Conservation (phyloP, 2,797 vertebrate genomes). For the Australoheros facetus region DNA sequence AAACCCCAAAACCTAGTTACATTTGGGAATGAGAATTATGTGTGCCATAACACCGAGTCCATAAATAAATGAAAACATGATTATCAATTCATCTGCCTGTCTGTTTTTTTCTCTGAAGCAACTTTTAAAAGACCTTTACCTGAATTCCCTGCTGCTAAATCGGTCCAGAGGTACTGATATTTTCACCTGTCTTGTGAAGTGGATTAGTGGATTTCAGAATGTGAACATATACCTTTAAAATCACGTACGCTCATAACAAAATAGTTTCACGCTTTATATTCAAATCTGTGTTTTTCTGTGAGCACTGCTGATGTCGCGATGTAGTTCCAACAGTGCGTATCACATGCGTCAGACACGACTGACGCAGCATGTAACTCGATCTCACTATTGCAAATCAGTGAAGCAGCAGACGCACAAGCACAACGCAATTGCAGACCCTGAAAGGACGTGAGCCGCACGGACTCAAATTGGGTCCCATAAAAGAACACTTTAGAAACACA, state of each 20-base stretch:
- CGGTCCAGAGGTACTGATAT: neutral
- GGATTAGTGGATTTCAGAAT: neutral
- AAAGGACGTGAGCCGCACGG: slow-evolving; percentile 18
- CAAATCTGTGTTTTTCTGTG: neutral
- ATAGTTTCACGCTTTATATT: neutral
- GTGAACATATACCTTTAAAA: neutral
- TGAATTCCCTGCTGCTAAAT: neutral
- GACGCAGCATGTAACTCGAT: slow-evolving; percentile 45
- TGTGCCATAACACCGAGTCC: neutral
- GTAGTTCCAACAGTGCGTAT: slow-evolving; percentile 11
- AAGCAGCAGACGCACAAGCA: slow-evolving; percentile 35
- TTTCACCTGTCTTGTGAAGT: neutral
- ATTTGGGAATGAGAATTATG: accelerated
- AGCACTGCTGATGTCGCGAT: slow-evolving; percentile 3
- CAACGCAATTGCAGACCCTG: slow-evolving; percentile 11
- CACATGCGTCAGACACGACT: slow-evolving; percentile 19
- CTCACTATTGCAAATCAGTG: slow-evolving; percentile 10
- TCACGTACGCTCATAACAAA: neutral
- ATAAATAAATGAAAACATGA: neutral
- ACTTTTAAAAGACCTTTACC: accelerated
- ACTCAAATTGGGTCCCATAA: slow-evolving; percentile 26
- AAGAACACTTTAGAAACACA: slow-evolving; percentile 37
- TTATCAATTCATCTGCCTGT: neutral
- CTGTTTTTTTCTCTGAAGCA: neutral
- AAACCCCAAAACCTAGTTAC: neutral